phyloP scores from a whole-genome alignment of 2,113 vertebrate genomes.

The Sclerurus mexicanus region DNA sequence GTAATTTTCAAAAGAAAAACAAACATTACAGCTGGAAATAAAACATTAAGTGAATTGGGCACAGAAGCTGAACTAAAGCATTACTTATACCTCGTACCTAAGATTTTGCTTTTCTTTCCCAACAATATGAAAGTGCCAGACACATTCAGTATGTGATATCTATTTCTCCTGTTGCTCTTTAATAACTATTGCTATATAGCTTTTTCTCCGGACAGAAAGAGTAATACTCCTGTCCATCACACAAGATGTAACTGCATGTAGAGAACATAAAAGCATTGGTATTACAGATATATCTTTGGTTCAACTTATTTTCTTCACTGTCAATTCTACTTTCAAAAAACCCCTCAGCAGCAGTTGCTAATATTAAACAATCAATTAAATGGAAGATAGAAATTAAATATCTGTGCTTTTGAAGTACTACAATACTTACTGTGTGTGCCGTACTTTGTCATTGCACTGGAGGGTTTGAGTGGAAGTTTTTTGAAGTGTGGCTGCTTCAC shows the following conservation, averaged over 20 bases:
- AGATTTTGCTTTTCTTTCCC: not conserved
- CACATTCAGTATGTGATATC: not conserved
- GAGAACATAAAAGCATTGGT: conserved; percentile 18
- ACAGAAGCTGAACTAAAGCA: not conserved
- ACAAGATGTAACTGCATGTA: not conserved
- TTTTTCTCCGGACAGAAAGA: conserved; percentile 21
- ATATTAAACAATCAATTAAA: not conserved
- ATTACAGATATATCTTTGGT: not conserved
- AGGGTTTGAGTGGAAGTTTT: not conserved
- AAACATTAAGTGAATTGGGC: not conserved
- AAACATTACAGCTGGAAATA: not conserved
- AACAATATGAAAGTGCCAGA: not conserved
- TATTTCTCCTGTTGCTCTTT: conserved; percentile 23
- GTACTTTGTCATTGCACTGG: not conserved
- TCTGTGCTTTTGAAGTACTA: not conserved
- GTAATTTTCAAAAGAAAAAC: conserved; percentile 17
- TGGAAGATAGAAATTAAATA: not conserved
- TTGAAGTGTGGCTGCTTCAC: not conserved
- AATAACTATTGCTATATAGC: conserved; percentile 40
- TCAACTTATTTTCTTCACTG: not conserved
- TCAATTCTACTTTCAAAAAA: not conserved
- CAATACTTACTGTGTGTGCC: not conserved
- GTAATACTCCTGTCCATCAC: conserved; percentile 49
- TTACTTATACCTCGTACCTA: not conserved
- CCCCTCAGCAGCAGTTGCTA: not conserved